A percentile compares a stretch with the other conserved stretches of the same genome.
Conservation (phyloP, 2,113 vertebrate species). For the Gallinago paraguaiae region DNA sequence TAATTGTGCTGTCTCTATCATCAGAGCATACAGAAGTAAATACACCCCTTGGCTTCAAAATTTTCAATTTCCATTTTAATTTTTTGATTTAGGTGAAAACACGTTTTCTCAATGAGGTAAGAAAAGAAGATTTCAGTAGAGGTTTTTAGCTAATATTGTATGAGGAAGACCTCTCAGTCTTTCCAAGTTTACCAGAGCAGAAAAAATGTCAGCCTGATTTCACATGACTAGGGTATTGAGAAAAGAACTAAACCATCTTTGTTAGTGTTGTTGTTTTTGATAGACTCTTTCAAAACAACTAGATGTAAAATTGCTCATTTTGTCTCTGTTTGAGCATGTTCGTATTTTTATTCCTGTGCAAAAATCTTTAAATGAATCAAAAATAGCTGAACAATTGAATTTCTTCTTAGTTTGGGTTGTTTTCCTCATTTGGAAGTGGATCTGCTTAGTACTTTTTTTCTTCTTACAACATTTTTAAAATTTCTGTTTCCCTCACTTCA, state of each 20-base stretch:
- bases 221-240: not conserved
- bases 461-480: not conserved
- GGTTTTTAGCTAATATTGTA: not conserved
- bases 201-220: not conserved
- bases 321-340: not conserved
- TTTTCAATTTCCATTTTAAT: not conserved
- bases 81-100: not conserved
- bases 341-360: not conserved
- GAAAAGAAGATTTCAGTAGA: not conserved
- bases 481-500: not conserved
- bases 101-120: not conserved
- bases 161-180: not conserved
- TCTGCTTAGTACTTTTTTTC: not conserved
- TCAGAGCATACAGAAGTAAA: slow-evolving; percentile 27
- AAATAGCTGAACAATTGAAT: not conserved
- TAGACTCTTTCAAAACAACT: not conserved
- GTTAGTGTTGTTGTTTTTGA: not conserved
- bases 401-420: not conserved
- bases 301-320: not conserved
- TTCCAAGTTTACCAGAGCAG: not conserved
- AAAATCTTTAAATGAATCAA: not conserved
- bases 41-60: not conserved
- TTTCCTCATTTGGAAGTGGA: not conserved
- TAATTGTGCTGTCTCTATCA: slow-evolving; percentile 57
- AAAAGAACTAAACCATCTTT: not conserved